These are phyloP conservation scores for Papilio machaon DNA, from an alignment of 1,140 invertebrate species.

Conservation along the genomic window DNA sequence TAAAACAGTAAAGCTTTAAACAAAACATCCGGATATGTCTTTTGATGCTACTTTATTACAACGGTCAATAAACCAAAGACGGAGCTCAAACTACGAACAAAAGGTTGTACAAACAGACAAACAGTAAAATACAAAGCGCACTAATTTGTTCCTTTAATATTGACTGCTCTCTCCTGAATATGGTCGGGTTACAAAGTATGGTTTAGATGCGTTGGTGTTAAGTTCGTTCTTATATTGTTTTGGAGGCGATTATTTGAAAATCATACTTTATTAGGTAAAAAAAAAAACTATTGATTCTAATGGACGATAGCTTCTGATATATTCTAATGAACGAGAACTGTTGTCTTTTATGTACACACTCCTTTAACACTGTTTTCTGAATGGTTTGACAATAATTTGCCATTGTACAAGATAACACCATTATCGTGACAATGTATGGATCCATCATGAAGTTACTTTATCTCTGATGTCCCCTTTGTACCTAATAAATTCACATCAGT, in stretches of 20 bases:
- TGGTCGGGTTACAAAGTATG: background rate
- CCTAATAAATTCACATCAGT: too few species aligned
- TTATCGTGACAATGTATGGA: too few species aligned
- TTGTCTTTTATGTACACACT: too few species aligned
- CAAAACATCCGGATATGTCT: constrained; percentile 7
- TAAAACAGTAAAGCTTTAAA: background rate
- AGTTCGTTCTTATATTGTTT: background rate
- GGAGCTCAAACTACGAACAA: constrained; percentile 17
- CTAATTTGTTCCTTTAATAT: constrained; percentile 19
- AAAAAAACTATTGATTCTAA: background rate
- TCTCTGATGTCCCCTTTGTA: too few species aligned
- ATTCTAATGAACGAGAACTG: background rate
- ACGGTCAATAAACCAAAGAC: constrained; percentile 1
- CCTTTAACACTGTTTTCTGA: too few species aligned
- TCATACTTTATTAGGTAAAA: background rate
- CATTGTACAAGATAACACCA: too few species aligned
- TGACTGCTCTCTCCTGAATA: constrained; percentile 9
- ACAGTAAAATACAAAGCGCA: background rate
- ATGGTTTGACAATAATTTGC: too few species aligned
- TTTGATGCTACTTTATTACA: background rate
- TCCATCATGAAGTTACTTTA: too few species aligned
- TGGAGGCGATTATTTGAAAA: background rate
- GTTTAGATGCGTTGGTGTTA: background rate
- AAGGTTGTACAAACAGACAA: constrained; percentile 3
- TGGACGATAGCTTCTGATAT: background rate